A percentile compares a stretch with the other conserved stretches of the same genome.
phyloP scores from a whole-genome alignment of 2,113 vertebrate genomes.

The Gambusia affinis region DNA sequence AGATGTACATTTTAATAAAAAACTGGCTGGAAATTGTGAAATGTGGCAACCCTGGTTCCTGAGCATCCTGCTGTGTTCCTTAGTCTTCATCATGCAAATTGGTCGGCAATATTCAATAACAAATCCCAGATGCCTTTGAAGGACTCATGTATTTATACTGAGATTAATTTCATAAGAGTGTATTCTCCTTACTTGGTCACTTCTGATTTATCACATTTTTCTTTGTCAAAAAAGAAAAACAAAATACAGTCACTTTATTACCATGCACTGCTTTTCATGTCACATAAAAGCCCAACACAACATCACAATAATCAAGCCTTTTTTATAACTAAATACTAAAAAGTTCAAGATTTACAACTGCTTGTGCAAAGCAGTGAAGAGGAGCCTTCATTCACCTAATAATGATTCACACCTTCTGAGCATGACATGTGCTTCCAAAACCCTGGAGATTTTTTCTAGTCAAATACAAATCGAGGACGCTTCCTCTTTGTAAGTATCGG shows the following conservation, averaged over 20 bases:
- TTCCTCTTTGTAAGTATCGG: conserved; percentile 31
- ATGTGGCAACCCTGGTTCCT: background rate
- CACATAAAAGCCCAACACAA: too few relatives aligned
- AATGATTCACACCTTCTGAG: conserved; percentile 46
- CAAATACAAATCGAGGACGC: conserved; percentile 47
- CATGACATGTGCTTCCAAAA: conserved; percentile 43
- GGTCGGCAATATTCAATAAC: background rate
- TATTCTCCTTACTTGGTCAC: background rate
- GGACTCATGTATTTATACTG: background rate
- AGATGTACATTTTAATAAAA: too few relatives aligned
- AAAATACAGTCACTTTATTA: background rate
- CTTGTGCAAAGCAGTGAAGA: background rate
- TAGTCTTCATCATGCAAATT: background rate
- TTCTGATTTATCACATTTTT: background rate
- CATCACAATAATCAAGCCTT: background rate
- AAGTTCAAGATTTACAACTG: background rate
- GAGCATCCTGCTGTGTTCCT: background rate
- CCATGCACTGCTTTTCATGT: background rate
- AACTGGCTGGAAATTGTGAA: too few relatives aligned
- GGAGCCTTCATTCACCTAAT: conserved; percentile 55
- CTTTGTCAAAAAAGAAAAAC: background rate
- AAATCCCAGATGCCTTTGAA: background rate
- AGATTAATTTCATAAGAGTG: background rate
- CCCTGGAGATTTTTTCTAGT: conserved; percentile 41
- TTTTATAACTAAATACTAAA: background rate